These are phyloP conservation scores for Epistrophe eligans DNA, from an alignment of 2,888 invertebrate genomes.

Conservation along the genomic window DNA sequence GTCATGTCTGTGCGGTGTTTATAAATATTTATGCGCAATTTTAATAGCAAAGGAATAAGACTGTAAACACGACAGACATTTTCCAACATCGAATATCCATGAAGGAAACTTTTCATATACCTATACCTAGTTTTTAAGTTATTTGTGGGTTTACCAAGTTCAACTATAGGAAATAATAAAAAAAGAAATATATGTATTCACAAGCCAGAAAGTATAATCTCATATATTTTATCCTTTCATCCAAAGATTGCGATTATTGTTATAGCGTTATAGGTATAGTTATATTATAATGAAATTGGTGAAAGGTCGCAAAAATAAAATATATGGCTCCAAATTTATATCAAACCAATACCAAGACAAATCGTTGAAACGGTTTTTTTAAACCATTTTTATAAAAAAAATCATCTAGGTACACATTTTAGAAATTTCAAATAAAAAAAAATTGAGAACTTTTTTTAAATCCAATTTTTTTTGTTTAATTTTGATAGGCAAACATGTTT, in stretches of 20 bases:
- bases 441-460: no score
- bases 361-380: no score
- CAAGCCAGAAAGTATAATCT: background rate
- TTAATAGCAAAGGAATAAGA: slow-evolving; percentile 55
- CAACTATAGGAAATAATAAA: background rate
- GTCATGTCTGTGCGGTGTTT: slow-evolving; percentile 49
- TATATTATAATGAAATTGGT: background rate
- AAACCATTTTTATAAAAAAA: no score
- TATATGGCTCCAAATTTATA: background rate
- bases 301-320: slow-evolving; percentile 7
- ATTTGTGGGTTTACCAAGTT: slow-evolving; percentile 8
- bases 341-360: no score
- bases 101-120: slow-evolving; percentile 59
- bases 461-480: no score
- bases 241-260: background rate
- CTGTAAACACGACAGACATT: slow-evolving; percentile 65
- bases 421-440: no score
- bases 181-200: background rate
- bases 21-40: slow-evolving; percentile 74
- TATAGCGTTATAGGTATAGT: background rate
- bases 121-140: slow-evolving; percentile 26
- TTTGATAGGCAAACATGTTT: no score
- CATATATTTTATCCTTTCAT: slow-evolving; percentile 8
- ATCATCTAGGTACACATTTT: no score
- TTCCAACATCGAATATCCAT: slow-evolving; percentile 42